Evolutionary conservation across 2,113 vertebrate genomes (phyloP).

Genomic region (Prochilodus magdalenae): DNA sequence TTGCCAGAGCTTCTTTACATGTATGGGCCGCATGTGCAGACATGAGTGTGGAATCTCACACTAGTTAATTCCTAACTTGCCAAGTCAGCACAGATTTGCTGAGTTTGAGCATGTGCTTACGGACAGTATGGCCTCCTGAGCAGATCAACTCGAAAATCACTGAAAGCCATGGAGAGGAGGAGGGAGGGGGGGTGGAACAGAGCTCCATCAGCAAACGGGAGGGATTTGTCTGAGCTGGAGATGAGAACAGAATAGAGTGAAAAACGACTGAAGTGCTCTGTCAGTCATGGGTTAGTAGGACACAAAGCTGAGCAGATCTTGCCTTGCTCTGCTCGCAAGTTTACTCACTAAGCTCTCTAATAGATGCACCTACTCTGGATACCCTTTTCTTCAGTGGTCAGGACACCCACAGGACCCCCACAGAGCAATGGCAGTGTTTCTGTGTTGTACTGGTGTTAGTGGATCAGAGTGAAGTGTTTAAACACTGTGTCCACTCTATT

Average conservation of each 20-base stretch:
- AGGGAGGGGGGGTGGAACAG: slow-evolving; percentile 5
- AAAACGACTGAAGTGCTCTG: slow-evolving; percentile 22
- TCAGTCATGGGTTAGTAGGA: slow-evolving; percentile 17
- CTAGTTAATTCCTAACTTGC: slow-evolving; percentile 51
- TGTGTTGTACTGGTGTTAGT: too few species aligned
- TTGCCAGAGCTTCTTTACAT: neutral
- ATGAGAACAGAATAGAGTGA: neutral
- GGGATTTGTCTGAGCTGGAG: slow-evolving; percentile 41
- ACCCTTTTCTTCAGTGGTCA: too few species aligned
- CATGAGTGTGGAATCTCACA: slow-evolving; percentile 29
- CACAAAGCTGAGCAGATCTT: neutral
- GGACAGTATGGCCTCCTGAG: slow-evolving; percentile 43
- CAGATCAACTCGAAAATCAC: slow-evolving; percentile 56
- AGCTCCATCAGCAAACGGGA: slow-evolving; percentile 37
- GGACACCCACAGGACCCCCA: too few species aligned
- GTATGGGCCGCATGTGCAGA: neutral
- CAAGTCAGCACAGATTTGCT: slow-evolving; percentile 51
- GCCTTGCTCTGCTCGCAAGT: too few species aligned
- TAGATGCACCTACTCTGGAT: too few species aligned
- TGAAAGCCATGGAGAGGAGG: slow-evolving; percentile 40
- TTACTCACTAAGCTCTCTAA: too few species aligned
- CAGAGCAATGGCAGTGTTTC: too few species aligned
- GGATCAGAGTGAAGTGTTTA: too few species aligned
- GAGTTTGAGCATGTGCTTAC: slow-evolving; percentile 41
- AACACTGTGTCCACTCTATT: too few species aligned